phyloP scores from a whole-genome alignment of 2,888 invertebrate species.

The Miltochrista miniata region DNA sequence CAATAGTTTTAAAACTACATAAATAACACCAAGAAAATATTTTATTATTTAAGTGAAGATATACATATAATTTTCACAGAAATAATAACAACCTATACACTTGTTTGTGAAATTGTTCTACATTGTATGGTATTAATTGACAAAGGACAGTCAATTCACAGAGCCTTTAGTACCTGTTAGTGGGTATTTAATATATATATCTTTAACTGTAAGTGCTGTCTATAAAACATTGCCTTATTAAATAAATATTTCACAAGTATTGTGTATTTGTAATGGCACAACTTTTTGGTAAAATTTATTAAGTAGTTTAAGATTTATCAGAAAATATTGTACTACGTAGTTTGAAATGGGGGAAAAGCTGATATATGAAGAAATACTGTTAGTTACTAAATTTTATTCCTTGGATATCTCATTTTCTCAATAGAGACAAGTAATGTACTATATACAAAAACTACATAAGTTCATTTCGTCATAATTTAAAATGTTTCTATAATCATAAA shows the following conservation, averaged over 20 bases:
- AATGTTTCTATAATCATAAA: no score
- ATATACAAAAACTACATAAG: no score
- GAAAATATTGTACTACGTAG: constrained; percentile 18
- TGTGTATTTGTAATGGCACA: constrained; percentile 59
- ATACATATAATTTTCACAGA: no score
- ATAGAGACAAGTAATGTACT: not conserved
- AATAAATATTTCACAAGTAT: constrained; percentile 53
- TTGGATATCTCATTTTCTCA: not conserved
- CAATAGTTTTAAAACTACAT: not conserved
- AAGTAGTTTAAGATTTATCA: constrained; percentile 24
- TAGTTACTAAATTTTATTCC: not conserved
- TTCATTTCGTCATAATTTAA: no score
- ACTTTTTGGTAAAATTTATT: constrained; percentile 48
- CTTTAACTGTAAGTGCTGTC: constrained; percentile 60
- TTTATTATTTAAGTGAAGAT: no score
- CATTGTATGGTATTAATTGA: constrained; percentile 4
- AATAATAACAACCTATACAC: no score
- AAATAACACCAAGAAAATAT: not conserved
- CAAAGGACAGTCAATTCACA: constrained; percentile 16
- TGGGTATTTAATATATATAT: constrained; percentile 39
- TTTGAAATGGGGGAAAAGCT: not conserved
- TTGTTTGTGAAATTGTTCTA: no score
- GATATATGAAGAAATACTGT: not conserved
- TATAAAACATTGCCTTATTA: constrained; percentile 75
- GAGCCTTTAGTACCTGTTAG: constrained; percentile 37